Conservation (phyloP, 2,888 invertebrate genomes). For the Choristoneura rosaceana region DNA sequence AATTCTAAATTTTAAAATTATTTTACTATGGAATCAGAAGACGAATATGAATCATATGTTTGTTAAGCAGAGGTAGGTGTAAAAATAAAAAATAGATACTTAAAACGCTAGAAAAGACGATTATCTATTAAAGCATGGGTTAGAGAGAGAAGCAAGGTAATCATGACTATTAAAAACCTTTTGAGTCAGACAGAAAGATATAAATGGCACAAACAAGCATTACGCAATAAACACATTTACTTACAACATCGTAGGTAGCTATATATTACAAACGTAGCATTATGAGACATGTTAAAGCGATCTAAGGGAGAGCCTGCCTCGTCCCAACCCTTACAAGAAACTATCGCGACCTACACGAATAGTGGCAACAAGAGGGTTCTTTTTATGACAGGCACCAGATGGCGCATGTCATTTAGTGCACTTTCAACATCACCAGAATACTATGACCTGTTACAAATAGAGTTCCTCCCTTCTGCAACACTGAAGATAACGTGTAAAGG, state of each 20-base stretch:
- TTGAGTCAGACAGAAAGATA: neutral
- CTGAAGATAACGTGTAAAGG: constrained; percentile 15
- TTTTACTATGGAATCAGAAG: neutral
- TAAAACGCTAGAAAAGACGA: neutral
- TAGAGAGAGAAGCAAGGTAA: neutral
- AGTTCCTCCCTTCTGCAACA: constrained; percentile 37
- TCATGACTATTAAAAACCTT: neutral
- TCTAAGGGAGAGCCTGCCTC: constrained; percentile 45
- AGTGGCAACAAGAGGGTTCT: constrained; percentile 74
- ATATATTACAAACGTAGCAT: neutral
- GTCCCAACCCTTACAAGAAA: constrained; percentile 73
- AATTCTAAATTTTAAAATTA: too few relatives aligned
- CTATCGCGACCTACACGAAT: constrained; percentile 73
- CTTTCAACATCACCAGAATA: constrained; percentile 58
- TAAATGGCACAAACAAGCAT: neutral
- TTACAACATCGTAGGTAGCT: neutral
- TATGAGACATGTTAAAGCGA: constrained; percentile 23
- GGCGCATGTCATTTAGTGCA: constrained; percentile 80
- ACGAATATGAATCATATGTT: neutral
- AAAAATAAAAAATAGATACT: neutral
- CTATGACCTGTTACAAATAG: constrained; percentile 49
- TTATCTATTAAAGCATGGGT: neutral
- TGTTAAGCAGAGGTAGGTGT: neutral
- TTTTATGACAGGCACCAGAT: constrained; percentile 81
- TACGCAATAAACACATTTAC: neutral